phyloP scores from a whole-genome alignment of 2,113 vertebrate genomes.

The Bubo blakistoni region DNA sequence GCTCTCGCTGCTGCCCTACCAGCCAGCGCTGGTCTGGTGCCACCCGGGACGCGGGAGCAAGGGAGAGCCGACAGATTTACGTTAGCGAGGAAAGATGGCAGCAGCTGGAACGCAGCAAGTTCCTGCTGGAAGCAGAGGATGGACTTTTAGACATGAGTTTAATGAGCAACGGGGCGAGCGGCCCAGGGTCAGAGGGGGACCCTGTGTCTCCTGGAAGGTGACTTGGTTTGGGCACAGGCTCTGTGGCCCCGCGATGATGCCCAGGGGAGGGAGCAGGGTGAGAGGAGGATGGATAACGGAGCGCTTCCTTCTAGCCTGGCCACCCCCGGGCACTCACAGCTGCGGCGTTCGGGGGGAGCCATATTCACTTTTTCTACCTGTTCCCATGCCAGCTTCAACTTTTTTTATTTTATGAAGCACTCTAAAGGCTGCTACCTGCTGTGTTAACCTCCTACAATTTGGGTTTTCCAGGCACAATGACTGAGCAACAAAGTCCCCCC shows the following conservation, averaged over 20 bases:
- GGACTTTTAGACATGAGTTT: neutral
- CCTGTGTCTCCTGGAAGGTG: accelerated
- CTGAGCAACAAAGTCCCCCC: constrained; percentile 78
- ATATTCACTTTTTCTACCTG: neutral
- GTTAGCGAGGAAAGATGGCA: neutral
- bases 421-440: neutral
- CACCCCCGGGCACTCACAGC: neutral
- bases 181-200: neutral
- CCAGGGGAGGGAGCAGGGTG: neutral
- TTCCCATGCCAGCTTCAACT: neutral
- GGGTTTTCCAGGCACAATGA: constrained; percentile 71
- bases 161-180: accelerated
- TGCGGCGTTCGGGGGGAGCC: accelerated
- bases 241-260: neutral
- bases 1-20: accelerated
- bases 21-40: neutral
- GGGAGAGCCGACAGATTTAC: neutral
- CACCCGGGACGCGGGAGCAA: accelerated
- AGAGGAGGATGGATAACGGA: neutral
- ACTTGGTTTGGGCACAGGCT: accelerated
- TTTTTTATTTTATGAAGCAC: accelerated
- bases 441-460: neutral
- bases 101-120: neutral
- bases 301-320: neutral
- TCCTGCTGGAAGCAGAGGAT: neutral